These are phyloP conservation scores for Drosophila grimshawi DNA, from an alignment of 1,140 invertebrate genomes.

Conservation along the genomic window DNA sequence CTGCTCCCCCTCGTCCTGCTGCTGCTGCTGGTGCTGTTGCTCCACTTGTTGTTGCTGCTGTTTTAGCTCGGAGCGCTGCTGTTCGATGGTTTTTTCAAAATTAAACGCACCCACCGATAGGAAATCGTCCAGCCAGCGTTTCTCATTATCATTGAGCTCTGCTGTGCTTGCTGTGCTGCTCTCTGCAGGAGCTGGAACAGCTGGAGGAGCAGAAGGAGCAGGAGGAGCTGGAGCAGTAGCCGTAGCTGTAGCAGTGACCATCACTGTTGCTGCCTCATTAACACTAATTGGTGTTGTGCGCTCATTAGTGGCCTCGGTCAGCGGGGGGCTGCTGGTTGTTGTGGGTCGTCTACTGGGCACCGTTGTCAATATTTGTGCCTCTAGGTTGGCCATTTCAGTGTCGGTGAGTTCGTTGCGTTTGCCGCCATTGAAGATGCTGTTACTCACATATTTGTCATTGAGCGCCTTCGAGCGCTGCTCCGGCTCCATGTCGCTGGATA, in stretches of 20 bases:
- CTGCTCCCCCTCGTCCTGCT: constrained; percentile 14
- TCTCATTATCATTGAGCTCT: constrained; percentile 80
- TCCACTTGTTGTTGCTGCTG: constrained; percentile 44
- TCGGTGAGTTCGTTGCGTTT: constrained; percentile 72
- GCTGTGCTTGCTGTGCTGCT: constrained; percentile 35
- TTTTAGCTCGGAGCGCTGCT: constrained; percentile 39
- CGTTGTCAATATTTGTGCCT: constrained; percentile 71
- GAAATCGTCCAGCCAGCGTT: constrained; percentile 80
- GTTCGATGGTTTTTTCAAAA: constrained; percentile 71
- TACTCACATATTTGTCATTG: constrained; percentile 78
- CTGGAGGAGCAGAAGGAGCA: neutral
- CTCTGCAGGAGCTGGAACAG: neutral
- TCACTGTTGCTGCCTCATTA: constrained; percentile 59
- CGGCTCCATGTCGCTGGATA: constrained; percentile 36
- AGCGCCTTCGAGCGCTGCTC: constrained; percentile 47
- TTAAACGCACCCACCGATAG: constrained; percentile 81
- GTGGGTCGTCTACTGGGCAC: constrained; percentile 3
- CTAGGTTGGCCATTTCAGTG: constrained; percentile 73
- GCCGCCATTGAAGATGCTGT: constrained; percentile 79
- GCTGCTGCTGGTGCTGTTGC: constrained; percentile 2
- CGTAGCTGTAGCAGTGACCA: constrained; percentile 21
- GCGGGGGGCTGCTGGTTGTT: constrained; percentile 14
- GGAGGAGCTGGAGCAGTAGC: neutral
- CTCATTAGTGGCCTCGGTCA: constrained; percentile 65
- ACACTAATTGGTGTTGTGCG: constrained; percentile 66